Conservation (phyloP, 2,888 invertebrate species). For the Idaea biselata region DNA sequence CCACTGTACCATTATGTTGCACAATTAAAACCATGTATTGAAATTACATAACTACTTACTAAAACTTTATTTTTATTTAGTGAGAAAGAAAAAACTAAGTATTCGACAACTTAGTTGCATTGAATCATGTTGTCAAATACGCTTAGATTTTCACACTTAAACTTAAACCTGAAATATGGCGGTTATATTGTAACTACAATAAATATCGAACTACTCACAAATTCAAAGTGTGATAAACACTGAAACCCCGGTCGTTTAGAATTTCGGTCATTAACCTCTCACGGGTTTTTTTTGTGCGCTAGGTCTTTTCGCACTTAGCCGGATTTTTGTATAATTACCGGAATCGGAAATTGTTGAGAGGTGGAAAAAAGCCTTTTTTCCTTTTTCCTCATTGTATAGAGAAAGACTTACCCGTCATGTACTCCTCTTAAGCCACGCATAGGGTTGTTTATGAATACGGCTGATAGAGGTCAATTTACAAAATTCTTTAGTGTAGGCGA, state of each 20-base stretch:
- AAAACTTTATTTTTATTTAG: constrained; percentile 8
- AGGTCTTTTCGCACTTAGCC: too few species aligned
- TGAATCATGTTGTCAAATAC: too few species aligned
- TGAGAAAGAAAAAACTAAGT: not conserved
- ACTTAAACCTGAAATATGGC: too few species aligned
- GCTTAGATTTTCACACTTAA: too few species aligned
- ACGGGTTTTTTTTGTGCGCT: too few species aligned
- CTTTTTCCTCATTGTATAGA: too few species aligned
- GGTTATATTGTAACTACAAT: not conserved
- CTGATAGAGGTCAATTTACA: not conserved
- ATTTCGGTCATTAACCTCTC: not conserved
- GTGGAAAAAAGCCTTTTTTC: too few species aligned
- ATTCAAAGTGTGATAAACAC: too few species aligned
- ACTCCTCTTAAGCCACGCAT: too few species aligned
- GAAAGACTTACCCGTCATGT: too few species aligned
- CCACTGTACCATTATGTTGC: not conserved
- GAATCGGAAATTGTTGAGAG: too few species aligned
- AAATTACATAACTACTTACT: constrained; percentile 35
- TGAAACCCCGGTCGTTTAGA: not conserved
- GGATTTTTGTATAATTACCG: too few species aligned
- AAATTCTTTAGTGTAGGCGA: constrained; percentile 4
- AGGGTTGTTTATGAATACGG: constrained; percentile 2
- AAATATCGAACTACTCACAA: not conserved
- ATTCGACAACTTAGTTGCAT: not conserved
- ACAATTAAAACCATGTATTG: constrained; percentile 6